Evolutionary conservation across 1,140 invertebrate genomes (phyloP), one percentile per base, ranked within the genome.

Genomic region (Drosophila bifasciata): DNA sequence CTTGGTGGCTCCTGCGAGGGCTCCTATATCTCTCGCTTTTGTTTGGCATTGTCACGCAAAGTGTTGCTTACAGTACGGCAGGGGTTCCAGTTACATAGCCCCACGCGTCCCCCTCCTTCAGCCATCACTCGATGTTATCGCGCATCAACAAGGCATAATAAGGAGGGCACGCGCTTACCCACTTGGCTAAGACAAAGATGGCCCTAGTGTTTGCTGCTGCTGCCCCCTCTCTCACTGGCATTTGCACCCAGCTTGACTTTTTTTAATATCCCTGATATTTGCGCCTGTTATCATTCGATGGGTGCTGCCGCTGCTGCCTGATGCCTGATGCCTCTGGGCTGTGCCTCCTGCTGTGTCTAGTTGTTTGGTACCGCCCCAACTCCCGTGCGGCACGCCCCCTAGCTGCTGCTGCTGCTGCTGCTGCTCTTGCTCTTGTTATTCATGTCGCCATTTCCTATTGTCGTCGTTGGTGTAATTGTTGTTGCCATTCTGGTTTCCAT

Each of bases 381-480:
- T 8, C n/a, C 32, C 15, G 15, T 21, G 21, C 9, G 21, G 6
- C 59, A 46, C 25, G 19, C 8, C 21, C 45, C 62, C 9, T 3
- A 4, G 50, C 62, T 44, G 36, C 19, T 8, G 13, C 8, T 23
- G n/a, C 57, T 13, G 28, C 28, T 5, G 32, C 56, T 50, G 45
- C 48, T 64, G 68, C 40, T 43, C 58, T 57, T 67, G 60, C 61
- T 79, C 76, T 85, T 85, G 81, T 85, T 85, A 85, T 85, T 88
- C 83, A 88, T 88, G 83, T 88, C 78, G 83, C 83, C 83, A 88
- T 88, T 88, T 88, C 83, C 83, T 76, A 88, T 88, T 88, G 83
- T 88, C 75, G 83, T 75, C 56, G 63, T 70, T 59, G 75, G 51
- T 88, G 83, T 83, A 83, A 88, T 88, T 88, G 83, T 88, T 88